A percentile compares a stretch with the other conserved stretches of the same genome.
These are phyloP conservation scores for Strigops habroptila DNA, from an alignment of 2,113 vertebrate genomes.

Conservation along the genomic window DNA sequence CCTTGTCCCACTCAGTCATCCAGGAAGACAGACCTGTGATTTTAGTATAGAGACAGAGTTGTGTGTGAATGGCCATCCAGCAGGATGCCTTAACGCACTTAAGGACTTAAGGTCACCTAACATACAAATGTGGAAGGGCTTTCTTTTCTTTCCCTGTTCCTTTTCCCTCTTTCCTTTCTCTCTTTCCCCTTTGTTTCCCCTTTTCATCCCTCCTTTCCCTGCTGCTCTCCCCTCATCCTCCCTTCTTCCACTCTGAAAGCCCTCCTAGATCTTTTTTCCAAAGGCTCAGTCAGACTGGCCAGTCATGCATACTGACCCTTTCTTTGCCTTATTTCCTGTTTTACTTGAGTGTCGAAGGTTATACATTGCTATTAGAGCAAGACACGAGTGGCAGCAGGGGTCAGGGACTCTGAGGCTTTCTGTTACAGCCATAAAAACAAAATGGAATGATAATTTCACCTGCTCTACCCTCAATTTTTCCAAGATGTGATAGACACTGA, in stretches of 20 bases:
- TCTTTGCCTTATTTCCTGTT: slow-evolving; percentile 74
- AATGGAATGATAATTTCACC: slow-evolving; percentile 79
- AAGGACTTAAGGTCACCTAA: not conserved
- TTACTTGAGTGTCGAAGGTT: slow-evolving; percentile 77
- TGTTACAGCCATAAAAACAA: slow-evolving; percentile 75
- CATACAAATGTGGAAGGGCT: not conserved
- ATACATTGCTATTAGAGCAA: slow-evolving; percentile 70
- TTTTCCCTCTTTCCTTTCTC: not conserved
- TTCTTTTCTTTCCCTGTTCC: not conserved
- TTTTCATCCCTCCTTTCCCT: not conserved
- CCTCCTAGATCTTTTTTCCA: slow-evolving; percentile 46
- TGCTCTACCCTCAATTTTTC: slow-evolving; percentile 79
- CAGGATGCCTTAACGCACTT: not conserved
- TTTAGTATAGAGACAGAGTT: not conserved
- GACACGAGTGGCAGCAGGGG: slow-evolving; percentile 68
- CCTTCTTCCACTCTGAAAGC: not conserved
- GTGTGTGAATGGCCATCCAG: not conserved
- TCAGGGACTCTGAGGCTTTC: slow-evolving; percentile 71
- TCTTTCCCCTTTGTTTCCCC: not conserved
- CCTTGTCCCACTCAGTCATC: not conserved
- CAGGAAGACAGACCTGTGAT: not conserved
- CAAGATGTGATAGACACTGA: slow-evolving; percentile 71
- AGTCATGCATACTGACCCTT: slow-evolving; percentile 66
- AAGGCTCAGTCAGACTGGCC: slow-evolving; percentile 24
- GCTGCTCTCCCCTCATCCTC: not conserved